phyloP scores from a whole-genome alignment of 1,140 invertebrate species.

The Drosophila bifasciata region DNA sequence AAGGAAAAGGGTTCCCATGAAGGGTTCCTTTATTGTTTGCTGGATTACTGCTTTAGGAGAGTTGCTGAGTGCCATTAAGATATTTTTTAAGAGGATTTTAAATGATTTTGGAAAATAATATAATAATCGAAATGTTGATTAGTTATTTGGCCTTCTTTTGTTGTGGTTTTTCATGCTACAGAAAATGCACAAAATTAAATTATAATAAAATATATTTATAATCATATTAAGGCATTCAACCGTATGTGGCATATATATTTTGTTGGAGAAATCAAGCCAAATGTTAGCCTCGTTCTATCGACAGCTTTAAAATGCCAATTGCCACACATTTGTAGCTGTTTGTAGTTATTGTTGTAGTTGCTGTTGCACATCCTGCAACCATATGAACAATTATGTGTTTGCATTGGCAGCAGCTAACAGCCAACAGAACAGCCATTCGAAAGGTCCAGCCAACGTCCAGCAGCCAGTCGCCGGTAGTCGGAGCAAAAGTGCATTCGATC shows the following conservation, averaged over 20 bases:
- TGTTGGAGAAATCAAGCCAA: too few relatives aligned
- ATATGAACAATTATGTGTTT: constrained; percentile 67
- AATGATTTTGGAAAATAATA: too few relatives aligned
- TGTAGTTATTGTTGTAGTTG: constrained; percentile 56
- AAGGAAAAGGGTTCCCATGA: background rate
- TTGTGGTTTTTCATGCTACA: background rate
- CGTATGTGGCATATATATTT: too few relatives aligned
- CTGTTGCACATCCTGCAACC: constrained; percentile 28
- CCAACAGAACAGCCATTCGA: constrained; percentile 11
- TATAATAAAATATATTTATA: too few relatives aligned
- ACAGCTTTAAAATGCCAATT: constrained; percentile 46
- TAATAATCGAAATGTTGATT: too few relatives aligned
- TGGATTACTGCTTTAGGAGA: too few relatives aligned
- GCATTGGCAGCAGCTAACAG: constrained; percentile 29
- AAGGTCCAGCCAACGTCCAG: constrained; percentile 11
- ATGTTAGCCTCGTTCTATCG: background rate
- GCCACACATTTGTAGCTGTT: constrained; percentile 49
- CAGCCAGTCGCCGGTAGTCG: constrained; percentile 28
- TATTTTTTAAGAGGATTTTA: too few relatives aligned
- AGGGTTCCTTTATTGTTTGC: background rate
- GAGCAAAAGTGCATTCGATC: constrained; percentile 73
- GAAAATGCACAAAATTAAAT: too few relatives aligned
- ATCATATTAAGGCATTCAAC: too few relatives aligned
- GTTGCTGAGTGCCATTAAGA: too few relatives aligned
- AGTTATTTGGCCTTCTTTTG: too few relatives aligned